A percentile compares a stretch with the other conserved stretches of the same genome.
Conservation (phyloP, 2,113 vertebrate species). For the Oreamnos americanus region DNA sequence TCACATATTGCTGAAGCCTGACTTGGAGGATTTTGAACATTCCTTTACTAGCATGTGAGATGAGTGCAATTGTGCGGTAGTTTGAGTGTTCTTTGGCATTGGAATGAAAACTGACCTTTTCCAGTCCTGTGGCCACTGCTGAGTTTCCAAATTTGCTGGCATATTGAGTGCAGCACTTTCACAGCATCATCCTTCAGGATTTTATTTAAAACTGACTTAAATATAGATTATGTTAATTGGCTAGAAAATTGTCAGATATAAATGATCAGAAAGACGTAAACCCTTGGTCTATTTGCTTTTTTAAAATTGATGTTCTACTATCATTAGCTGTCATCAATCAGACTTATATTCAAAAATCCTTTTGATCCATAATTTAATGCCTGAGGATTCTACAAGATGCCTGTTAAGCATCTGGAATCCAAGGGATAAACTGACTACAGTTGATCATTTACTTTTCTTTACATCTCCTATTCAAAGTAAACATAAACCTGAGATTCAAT, state of each 20-base stretch:
- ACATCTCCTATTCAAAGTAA: neutral
- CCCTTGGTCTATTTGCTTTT: neutral
- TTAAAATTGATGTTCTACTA: neutral
- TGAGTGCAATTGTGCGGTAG: too few species aligned
- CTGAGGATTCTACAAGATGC: neutral
- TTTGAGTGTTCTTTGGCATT: too few species aligned
- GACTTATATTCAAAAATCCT: neutral
- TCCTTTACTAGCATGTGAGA: too few species aligned
- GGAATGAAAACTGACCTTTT: too few species aligned
- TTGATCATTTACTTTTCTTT: neutral
- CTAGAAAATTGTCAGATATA: neutral
- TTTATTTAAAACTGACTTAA: neutral
- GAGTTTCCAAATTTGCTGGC: too few species aligned
- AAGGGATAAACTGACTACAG: neutral
- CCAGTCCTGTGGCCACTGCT: too few species aligned
- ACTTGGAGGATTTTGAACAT: too few species aligned
- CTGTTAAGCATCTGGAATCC: neutral
- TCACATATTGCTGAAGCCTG: too few species aligned
- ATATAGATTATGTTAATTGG: neutral
- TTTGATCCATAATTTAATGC: neutral
- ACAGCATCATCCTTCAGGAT: too few species aligned
- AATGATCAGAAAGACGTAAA: neutral
- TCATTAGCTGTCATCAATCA: neutral
- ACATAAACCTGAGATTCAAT: neutral
- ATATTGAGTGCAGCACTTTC: too few species aligned